Base-by-base conservation (phyloP, 2,888 invertebrate genomes). In the Trypoxylon attenuatum region DNA sequence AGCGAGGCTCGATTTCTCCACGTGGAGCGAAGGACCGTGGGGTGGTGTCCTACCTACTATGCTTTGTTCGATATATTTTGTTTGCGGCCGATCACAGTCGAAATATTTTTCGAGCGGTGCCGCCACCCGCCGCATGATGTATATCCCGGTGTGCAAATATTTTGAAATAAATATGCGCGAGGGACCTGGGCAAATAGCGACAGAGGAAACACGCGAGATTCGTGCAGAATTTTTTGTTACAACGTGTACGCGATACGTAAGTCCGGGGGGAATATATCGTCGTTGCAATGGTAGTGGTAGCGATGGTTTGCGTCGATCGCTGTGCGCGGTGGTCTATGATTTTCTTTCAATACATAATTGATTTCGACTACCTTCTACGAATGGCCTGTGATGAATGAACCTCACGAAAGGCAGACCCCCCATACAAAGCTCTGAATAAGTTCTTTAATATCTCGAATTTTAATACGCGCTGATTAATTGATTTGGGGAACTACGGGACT, bases 81-180 rank as follows among this genome's bases (percentile, higher is more conserved):
- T n/a, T n/a, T n/a, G n/a, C n/a, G n/a, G n/a, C n/a, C n/a, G n/a
- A n/a, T n/a, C n/a, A n/a, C n/a, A n/a, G 5, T 4, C n/a, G n/a
- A 18, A 15, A 43, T 25, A 27, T 22, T 38, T 23, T 21, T 15
- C n/a, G 25, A 23, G 5, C 16, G 22, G n/a, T 25, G n/a, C 25
- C 6, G 15, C 43, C 15, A 16, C 5, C 6, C 15, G 15, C 10
- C 25, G 43, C 18, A 29, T 38, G 52, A 50, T 62, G 53, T 38
- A 54, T 54, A 53, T 60, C 23, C 51, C 42, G 38, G 23, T 18
- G 19, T 25, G 39, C 33, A 45, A 61, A 54, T 47, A 49, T 64
- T 63, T 64, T 49, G 54, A 62, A 50, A 55, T 62, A 64, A 62
- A 64, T 62, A 64, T 46, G 62, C 54, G 46, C 41, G 29, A 23